These are phyloP conservation scores for Orbicella faveolata DNA, from an alignment of 64 coral and sea anemone species.

Conservation along the genomic window DNA sequence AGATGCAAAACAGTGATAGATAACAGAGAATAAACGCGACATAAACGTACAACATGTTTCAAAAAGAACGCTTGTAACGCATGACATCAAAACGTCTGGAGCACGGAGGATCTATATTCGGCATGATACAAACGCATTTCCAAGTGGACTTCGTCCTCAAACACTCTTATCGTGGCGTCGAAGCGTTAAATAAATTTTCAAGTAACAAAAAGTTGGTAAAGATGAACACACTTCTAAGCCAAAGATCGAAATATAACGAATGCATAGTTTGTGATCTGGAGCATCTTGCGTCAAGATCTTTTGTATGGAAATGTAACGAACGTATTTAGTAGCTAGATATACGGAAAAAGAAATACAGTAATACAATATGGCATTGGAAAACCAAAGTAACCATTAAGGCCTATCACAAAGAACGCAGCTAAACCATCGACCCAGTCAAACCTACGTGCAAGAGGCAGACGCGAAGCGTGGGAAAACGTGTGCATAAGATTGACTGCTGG, in stretches of 20 bases:
- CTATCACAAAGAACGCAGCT: too few relatives aligned
- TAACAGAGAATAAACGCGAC: background rate
- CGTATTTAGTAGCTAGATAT: too few relatives aligned
- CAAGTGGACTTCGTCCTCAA: background rate
- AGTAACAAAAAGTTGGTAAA: background rate
- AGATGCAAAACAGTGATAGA: background rate
- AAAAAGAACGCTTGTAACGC: background rate
- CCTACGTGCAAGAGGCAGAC: too few relatives aligned
- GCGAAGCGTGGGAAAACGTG: too few relatives aligned
- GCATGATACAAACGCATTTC: background rate
- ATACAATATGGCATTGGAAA: too few relatives aligned
- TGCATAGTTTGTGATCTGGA: too few relatives aligned
- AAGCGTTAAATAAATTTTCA: conserved; percentile 15
- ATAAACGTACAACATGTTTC: conserved; percentile 2
- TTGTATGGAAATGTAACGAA: too few relatives aligned
- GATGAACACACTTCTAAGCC: background rate
- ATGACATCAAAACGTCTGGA: background rate
- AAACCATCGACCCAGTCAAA: too few relatives aligned
- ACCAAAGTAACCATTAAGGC: too few relatives aligned
- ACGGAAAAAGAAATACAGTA: too few relatives aligned
- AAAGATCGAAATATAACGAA: background rate
- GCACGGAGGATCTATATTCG: background rate
- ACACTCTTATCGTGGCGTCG: background rate
- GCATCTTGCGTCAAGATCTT: too few relatives aligned
- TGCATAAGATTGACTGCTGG: too few relatives aligned